A percentile compares a stretch with the other conserved stretches of the same genome.
Evolutionary conservation across 2,888 invertebrate species (phyloP).

Genomic region (Eupeodes latifasciatus): DNA sequence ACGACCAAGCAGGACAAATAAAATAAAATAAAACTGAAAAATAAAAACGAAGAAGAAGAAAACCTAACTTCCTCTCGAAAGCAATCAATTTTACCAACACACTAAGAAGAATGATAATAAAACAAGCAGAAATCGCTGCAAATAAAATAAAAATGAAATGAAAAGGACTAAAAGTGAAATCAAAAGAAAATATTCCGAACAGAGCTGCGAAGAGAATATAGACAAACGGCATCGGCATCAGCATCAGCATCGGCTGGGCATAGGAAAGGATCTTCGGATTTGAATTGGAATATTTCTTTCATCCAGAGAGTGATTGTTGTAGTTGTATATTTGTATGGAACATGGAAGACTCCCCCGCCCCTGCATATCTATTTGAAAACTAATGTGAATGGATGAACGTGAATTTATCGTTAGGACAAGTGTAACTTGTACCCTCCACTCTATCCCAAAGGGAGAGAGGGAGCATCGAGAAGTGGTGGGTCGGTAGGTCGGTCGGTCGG

Average conservation of each 20-base stretch:
- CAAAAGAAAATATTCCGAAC: conserved; percentile 65
- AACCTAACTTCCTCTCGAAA: conserved; percentile 57
- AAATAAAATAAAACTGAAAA: neutral
- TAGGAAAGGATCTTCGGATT: conserved; percentile 58
- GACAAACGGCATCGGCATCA: conserved; percentile 20
- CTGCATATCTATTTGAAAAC: conserved; percentile 50
- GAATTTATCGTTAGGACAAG: conserved; percentile 72
- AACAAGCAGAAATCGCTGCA: conserved; percentile 63
- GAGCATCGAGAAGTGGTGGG: neutral
- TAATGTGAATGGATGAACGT: conserved; percentile 72
- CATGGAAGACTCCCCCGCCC: neutral
- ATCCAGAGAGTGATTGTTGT: conserved; percentile 1
- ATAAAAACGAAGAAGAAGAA: conserved; percentile 8
- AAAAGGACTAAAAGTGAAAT: conserved; percentile 71
- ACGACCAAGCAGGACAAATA: neutral
- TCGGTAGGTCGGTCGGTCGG: too few species aligned
- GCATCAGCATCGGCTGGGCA: neutral
- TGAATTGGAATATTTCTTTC: conserved; percentile 59
- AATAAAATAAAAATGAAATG: conserved; percentile 17
- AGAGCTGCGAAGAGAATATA: neutral
- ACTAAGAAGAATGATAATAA: conserved; percentile 56
- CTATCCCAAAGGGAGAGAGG: neutral
- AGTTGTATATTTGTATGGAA: neutral
- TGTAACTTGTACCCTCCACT: conserved; percentile 55
- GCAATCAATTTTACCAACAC: conserved; percentile 71